A percentile compares a stretch with the other conserved stretches of the same genome.
phyloP scores from a whole-genome alignment of 2,797 vertebrate genomes.

The Taeniopygia guttata region DNA sequence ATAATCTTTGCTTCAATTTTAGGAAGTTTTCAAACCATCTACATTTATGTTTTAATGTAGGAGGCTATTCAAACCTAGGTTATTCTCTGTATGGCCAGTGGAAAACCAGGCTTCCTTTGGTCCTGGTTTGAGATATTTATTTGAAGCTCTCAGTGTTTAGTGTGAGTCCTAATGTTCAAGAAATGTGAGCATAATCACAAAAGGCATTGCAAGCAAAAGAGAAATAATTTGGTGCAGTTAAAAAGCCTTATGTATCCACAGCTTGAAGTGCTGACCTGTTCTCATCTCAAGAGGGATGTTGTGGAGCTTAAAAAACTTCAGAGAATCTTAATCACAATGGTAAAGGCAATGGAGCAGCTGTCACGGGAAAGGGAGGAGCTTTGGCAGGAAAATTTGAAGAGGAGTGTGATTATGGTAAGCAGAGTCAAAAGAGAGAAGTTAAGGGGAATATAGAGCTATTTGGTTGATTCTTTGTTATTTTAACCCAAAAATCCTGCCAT shows the following conservation, averaged over 20 bases:
- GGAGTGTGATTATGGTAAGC: background rate
- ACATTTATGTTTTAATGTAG: background rate
- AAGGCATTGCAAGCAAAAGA: background rate
- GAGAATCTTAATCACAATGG: background rate
- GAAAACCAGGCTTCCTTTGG: background rate
- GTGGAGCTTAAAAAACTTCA: background rate
- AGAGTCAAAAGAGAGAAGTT: background rate
- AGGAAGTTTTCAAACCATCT: background rate
- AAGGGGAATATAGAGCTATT: no score
- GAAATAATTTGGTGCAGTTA: background rate
- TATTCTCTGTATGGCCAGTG: background rate
- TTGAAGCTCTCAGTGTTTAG: background rate
- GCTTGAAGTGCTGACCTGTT: background rate
- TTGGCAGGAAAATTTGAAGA: background rate
- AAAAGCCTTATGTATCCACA: background rate
- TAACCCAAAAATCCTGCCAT: background rate
- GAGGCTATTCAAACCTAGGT: background rate
- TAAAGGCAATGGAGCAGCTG: background rate
- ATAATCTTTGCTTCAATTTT: background rate
- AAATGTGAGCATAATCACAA: background rate
- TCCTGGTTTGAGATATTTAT: background rate
- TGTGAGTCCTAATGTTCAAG: background rate
- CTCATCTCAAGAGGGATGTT: background rate
- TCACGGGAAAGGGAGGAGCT: background rate
- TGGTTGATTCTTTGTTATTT: background rate